Base-by-base conservation (phyloP, 1,140 invertebrate genomes). In the Zaprionus capensis region DNA sequence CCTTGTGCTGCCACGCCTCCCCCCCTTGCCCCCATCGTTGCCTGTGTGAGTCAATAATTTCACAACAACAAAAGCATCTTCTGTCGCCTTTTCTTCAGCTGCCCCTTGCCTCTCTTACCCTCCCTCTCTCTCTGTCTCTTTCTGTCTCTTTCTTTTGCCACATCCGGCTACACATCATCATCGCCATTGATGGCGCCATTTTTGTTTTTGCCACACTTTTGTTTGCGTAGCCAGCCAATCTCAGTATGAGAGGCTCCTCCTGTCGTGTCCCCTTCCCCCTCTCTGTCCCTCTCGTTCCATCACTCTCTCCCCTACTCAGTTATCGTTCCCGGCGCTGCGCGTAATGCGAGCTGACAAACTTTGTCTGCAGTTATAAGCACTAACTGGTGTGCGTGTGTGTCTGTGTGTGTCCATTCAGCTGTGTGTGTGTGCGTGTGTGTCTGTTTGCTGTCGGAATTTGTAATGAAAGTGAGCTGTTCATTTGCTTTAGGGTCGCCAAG, bases 381-480 rank as follows among this genome's bases (percentile, higher is more conserved):
- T 68, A 73, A 56, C 51, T 65, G 62, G 44, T 34, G 17, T 34
- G 36, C 56, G 41, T 53, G 56, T 69, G 41, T 57, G 75, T 75
- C 58, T 72, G 46, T 66, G 62, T 66, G 57, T 70, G 67, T 68
- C 69, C 82, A 46, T 69, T 64, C 62, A 63, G 66, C 22, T 75
- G 15, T 68, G 64, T 80, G 76, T 72, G 74, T 82, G 46, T 80
- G 70, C 64, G 65, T 72, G 20, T 77, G n/a, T 81, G 74, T 81
- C 71, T 88, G 84, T 90, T 85, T 90, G 76, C 81, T 81, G 85
- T 90, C 81, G 81, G 85, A 90, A 88, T 88, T 85, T 77, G 85
- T 85, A 90, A 90, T 90, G 85, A 90, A 85, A 88, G 85, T 88
- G 85, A 88, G 85, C 81, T 88, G 85, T 88, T 88, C 85, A 88